Base-by-base conservation (phyloP, 2,888 invertebrate genomes). In the Prenolepis imparis region DNA sequence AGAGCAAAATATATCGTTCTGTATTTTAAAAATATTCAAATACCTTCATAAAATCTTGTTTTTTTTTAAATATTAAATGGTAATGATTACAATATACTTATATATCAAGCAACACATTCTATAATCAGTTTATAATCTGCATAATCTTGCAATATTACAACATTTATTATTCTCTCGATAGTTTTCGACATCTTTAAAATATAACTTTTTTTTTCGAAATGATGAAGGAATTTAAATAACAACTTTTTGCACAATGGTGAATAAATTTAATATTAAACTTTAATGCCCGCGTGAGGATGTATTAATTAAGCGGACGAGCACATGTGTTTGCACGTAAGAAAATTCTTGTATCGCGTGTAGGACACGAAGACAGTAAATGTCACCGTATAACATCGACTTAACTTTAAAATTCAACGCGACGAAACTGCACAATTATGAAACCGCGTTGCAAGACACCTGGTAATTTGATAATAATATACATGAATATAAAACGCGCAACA, bases 351-450 rank as follows among this genome's bases (percentile, higher is more conserved):
- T 72, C 52, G 72, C 57, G 64, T 72, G 64, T 11, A 73, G 80
- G 57, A 81, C 84, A 70, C 67, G 80, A 80, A 57, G 83, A 83
- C 41, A 85, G 72, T 86, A 74, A 81, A 73, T 70, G 61, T 61
- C 70, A 82, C 55, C 90, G 87, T 87, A 88, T 90, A 91, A 91
- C 86, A 85, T 64, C 86, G 87, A 83, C 86, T 92, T 80, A 87
- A 83, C 86, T 92, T 80, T 92, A 91, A 92, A 91, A 92, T 92
- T 92, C 92, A 86, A 82, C 88, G 80, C 92, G 84, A 87, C 84
- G 85, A 89, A 87, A 87, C 84, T 81, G 83, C 82, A 83, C 88
- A 89, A 89, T 92, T 92, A 89, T 92, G 91, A 92, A 90, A 92
- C 73, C 36, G 83, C 83, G 85, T 89, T 87, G 90, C 89, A 80